Conservation (phyloP, 1,140 invertebrate species). For the Drosophila equinoxialis region DNA sequence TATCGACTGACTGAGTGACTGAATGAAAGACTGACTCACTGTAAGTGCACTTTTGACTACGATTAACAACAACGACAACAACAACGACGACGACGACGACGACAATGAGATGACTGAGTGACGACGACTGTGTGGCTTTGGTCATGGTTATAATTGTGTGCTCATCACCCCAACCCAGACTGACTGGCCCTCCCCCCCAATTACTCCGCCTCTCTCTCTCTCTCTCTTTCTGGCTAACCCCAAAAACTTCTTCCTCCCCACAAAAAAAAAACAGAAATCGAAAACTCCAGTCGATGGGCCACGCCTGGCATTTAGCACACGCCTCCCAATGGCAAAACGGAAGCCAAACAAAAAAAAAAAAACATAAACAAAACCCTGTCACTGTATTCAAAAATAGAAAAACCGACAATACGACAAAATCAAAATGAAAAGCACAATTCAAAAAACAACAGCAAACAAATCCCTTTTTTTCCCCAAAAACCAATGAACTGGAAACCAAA, state of each 20-base stretch:
- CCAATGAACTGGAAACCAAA: slow-evolving; percentile 73
- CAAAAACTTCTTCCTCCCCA: not conserved
- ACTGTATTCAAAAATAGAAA: slow-evolving; percentile 36
- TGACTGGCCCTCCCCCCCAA: not conserved
- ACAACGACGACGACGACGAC: slow-evolving; percentile 5
- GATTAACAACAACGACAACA: slow-evolving; percentile 10
- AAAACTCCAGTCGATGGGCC: slow-evolving; percentile 29
- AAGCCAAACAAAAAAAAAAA: slow-evolving; percentile 26
- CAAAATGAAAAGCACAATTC: slow-evolving; percentile 8
- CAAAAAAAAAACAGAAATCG: not conserved
- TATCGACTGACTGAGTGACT: slow-evolving; percentile 18
- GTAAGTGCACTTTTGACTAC: slow-evolving; percentile 30
- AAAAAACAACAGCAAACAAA: slow-evolving; percentile 8
- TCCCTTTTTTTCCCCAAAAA: slow-evolving; percentile 3
- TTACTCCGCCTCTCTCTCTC: not conserved
- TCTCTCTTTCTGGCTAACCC: not conserved
- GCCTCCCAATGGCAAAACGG: slow-evolving; percentile 37
- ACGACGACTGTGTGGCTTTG: slow-evolving; percentile 47
- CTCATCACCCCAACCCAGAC: slow-evolving; percentile 49
- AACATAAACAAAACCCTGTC: slow-evolving; percentile 34
- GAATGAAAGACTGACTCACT: slow-evolving; percentile 21
- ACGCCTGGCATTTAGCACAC: slow-evolving; percentile 62
- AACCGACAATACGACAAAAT: not conserved
- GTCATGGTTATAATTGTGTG: slow-evolving; percentile 63
- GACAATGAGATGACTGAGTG: slow-evolving; percentile 31